phyloP scores from a whole-genome alignment of 2,797 vertebrate species.

The Sylvia borin region DNA sequence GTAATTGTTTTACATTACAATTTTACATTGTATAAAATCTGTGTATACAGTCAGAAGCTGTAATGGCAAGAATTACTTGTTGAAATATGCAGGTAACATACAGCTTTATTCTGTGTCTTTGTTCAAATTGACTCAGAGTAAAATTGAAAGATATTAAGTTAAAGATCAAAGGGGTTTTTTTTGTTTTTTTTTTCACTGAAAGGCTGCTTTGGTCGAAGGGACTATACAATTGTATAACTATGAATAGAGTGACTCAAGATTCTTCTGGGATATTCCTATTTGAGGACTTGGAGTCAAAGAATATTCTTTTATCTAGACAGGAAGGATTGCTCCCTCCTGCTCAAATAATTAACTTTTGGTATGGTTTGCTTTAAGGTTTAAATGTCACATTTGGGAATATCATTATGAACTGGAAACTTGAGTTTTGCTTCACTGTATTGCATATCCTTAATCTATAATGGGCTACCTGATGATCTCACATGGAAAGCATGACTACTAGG shows the following conservation, averaged over 20 bases:
- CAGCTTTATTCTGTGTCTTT: not conserved
- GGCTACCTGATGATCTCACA: not conserved
- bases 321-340: not conserved
- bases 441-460: not conserved
- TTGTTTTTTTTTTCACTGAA: not conserved
- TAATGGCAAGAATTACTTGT: not conserved
- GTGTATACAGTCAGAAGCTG: not conserved
- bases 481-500: not conserved
- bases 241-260: not conserved
- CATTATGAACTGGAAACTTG: not conserved
- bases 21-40: not conserved
- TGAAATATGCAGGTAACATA: not conserved
- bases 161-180: not conserved
- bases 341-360: not conserved
- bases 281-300: not conserved
- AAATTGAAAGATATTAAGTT: not conserved
- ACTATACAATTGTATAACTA: not conserved
- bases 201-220: not conserved
- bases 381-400: not conserved
- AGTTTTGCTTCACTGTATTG: not conserved
- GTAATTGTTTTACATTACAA: not conserved
- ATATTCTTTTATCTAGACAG: not conserved
- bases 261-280: not conserved
- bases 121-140: not conserved
- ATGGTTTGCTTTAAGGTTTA: not conserved